phyloP scores from a whole-genome alignment of 2,113 vertebrate genomes.

The Salvelinus namaycush region DNA sequence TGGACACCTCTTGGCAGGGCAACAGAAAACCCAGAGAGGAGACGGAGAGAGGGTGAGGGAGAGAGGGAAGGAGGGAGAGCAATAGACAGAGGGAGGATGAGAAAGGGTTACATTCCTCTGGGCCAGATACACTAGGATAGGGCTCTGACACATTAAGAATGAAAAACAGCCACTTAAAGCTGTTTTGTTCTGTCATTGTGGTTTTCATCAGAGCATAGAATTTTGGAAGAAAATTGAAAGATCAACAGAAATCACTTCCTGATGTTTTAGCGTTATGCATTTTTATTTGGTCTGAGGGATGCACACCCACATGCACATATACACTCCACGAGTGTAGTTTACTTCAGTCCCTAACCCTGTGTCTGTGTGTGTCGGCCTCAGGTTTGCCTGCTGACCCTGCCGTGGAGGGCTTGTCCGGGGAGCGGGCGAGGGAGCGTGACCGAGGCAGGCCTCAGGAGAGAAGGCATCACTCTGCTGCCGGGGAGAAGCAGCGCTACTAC shows the following conservation, averaged over 20 bases:
- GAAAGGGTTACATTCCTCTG: background rate
- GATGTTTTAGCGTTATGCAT: too few species aligned
- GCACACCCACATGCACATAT: background rate
- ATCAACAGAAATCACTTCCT: too few species aligned
- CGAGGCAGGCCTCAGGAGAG: constrained; percentile 91
- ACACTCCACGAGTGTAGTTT: background rate
- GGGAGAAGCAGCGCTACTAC: constrained; percentile 92
- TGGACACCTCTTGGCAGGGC: constrained; percentile 32
- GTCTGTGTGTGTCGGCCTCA: constrained; percentile 13
- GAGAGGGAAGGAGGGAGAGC: background rate
- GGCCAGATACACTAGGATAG: background rate
- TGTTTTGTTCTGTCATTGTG: background rate
- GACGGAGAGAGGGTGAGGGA: background rate
- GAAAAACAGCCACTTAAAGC: background rate
- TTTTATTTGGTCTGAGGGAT: too few species aligned
- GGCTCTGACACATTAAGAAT: background rate
- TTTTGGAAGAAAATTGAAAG: too few species aligned
- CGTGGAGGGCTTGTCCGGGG: constrained; percentile 72
- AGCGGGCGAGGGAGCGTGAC: constrained; percentile 84
- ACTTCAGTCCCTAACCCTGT: constrained; percentile 17
- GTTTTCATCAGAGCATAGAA: too few species aligned
- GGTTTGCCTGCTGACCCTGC: constrained; percentile 46
- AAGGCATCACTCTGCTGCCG: constrained; percentile 84
- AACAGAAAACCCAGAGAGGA: background rate
- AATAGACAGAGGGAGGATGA: background rate